Evolutionary conservation across 2,797 vertebrate species (phyloP).

Genomic region (Streptopelia turtur): DNA sequence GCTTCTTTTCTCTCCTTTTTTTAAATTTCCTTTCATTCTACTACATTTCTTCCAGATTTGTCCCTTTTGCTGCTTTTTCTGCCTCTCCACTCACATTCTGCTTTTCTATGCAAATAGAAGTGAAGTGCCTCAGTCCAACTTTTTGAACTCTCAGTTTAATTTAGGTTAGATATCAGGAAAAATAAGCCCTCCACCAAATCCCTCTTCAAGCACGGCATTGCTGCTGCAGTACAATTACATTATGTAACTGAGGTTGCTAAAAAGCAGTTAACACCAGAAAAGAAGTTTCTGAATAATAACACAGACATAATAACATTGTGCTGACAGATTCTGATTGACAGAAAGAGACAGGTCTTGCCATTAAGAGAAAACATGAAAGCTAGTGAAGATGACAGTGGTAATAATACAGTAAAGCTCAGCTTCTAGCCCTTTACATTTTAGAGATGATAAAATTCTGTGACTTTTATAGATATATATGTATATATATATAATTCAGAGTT

Average conservation of each 20-base stretch:
- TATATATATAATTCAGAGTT: not conserved
- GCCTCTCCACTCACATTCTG: not conserved
- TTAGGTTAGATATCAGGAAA: not conserved
- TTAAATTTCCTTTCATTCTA: not conserved
- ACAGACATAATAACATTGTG: not conserved
- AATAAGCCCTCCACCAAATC: not conserved
- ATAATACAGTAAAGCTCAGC: conserved; percentile 4
- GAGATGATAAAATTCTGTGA: not conserved
- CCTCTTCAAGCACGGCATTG: not conserved
- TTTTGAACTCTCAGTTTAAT: not conserved
- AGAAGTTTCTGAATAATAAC: conserved; percentile 32
- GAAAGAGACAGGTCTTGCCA: conserved; percentile 1
- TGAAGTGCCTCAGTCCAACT: not conserved
- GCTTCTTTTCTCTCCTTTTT: not conserved
- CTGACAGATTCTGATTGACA: conserved; percentile 51
- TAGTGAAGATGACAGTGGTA: not conserved
- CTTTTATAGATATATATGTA: not conserved
- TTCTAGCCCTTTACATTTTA: not conserved
- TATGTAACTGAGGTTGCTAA: not conserved
- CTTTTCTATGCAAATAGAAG: not conserved
- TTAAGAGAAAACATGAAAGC: conserved; percentile 53
- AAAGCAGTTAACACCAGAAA: conserved; percentile 30
- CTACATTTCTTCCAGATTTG: not conserved
- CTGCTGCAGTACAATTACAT: not conserved
- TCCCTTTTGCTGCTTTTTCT: not conserved